These are phyloP conservation scores for Anguilla pacifica DNA, from an alignment of 2,797 vertebrate genomes.

Conservation along the genomic window DNA sequence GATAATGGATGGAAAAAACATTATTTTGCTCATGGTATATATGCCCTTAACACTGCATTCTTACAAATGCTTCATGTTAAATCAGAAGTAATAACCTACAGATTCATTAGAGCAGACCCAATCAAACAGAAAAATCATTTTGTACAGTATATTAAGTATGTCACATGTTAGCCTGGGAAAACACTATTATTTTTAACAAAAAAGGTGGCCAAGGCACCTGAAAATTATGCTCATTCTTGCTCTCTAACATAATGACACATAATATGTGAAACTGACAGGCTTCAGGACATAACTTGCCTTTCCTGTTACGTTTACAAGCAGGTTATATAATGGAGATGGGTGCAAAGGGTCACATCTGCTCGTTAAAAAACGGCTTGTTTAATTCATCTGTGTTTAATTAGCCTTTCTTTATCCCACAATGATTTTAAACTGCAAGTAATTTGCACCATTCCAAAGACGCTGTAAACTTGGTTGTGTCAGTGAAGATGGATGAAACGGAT, in stretches of 20 bases:
- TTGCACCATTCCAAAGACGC: not conserved
- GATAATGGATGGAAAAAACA: not conserved
- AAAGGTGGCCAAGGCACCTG: not conserved
- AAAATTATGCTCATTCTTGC: not conserved
- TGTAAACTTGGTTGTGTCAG: not conserved
- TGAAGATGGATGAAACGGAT: not conserved
- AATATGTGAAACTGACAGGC: not conserved
- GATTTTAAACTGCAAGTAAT: not conserved
- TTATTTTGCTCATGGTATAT: not conserved
- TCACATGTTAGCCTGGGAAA: not conserved
- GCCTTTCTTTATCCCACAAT: not conserved
- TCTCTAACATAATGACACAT: not conserved
- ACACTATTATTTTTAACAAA: not conserved
- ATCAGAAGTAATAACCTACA: not conserved
- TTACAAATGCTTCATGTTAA: not conserved
- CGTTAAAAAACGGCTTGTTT: not conserved
- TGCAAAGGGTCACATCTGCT: not conserved
- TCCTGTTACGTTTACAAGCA: not conserved
- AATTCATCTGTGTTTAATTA: not conserved
- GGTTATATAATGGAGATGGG: not conserved
- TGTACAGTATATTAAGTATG: not conserved
- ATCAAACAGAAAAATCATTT: not conserved
- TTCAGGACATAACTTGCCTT: not conserved
- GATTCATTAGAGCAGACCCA: not conserved
- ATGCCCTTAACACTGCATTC: not conserved